Percentiles rank a stretch among this genome's conserved stretches.
These are phyloP conservation scores for Amniataba percoides DNA, from an alignment of 2,797 vertebrate species.

Conservation along the genomic window DNA sequence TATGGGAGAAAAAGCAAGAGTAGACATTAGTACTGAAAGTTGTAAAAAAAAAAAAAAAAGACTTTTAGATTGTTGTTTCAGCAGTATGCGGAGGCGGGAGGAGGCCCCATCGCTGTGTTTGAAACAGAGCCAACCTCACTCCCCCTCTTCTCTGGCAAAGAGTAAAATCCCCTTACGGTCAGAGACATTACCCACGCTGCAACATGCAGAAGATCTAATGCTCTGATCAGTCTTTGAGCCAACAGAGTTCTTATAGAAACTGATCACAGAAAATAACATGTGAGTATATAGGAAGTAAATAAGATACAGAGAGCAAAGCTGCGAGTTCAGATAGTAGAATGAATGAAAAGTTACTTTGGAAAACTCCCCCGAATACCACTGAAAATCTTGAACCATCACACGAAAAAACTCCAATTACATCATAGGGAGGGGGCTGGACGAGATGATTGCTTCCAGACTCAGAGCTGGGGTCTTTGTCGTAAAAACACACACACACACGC, in stretches of 20 bases:
- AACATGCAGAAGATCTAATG: conserved; percentile 4
- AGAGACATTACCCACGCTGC: conserved; percentile 5
- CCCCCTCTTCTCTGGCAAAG: conserved; percentile 44
- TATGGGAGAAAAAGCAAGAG: conserved; percentile 23
- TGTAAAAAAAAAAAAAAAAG: conserved; percentile 46
- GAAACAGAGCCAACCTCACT: conserved; percentile 65
- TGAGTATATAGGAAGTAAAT: neutral
- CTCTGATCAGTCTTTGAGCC: conserved; percentile 1
- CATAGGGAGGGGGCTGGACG: conserved; percentile 82
- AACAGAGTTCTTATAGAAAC: neutral
- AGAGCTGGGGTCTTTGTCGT: conserved; percentile 77
- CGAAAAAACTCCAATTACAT: conserved; percentile 82
- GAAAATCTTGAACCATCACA: conserved; percentile 61
- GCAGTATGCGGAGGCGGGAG: conserved; percentile 69
- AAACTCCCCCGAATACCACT: conserved; percentile 59
- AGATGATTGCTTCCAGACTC: conserved; percentile 89
- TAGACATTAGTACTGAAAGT: conserved; percentile 18
- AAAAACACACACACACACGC: conserved; percentile 50
- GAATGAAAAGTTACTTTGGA: conserved; percentile 55
- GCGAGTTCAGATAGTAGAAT: conserved; percentile 30
- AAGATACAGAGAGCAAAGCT: neutral
- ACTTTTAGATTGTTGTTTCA: conserved; percentile 72
- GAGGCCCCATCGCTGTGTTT: conserved; percentile 64
- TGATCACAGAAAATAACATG: neutral
- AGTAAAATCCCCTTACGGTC: conserved; percentile 24